Percentiles rank a stretch among this genome's conserved stretches.
phyloP scores from a whole-genome alignment of 2,797 vertebrate species.

The Dromococcyx pavoninus region DNA sequence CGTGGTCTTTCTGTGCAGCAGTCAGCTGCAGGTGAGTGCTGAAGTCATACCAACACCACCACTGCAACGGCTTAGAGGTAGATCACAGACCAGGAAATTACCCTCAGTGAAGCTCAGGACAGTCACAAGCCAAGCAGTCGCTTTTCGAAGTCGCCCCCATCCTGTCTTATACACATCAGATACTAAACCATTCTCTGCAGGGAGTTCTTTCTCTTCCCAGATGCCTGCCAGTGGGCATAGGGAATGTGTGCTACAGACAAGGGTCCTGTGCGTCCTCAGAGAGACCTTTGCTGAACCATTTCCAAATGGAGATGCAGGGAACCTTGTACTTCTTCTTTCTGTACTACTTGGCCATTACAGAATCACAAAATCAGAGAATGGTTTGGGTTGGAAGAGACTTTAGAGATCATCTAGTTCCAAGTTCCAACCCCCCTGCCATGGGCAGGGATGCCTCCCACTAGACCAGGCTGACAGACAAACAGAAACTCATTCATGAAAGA shows the following conservation, averaged over 20 bases:
- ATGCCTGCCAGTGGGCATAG: neutral
- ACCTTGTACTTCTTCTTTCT: neutral
- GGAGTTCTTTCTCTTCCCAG: neutral
- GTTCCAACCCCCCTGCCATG: no score
- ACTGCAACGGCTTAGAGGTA: fast-evolving
- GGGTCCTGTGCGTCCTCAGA: neutral
- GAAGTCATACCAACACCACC: neutral
- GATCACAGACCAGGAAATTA: neutral
- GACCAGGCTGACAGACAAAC: neutral
- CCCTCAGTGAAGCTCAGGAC: neutral
- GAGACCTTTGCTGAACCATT: neutral
- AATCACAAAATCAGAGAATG: no score
- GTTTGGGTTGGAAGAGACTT: no score
- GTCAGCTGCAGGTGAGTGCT: fast-evolving
- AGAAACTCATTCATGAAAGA: neutral
- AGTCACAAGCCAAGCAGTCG: neutral
- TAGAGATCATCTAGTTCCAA: no score
- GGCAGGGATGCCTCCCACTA: no score
- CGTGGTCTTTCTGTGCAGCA: fast-evolving
- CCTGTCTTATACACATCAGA: neutral
- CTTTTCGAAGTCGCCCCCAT: neutral
- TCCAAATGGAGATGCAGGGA: neutral
- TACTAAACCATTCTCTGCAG: neutral
- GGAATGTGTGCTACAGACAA: fast-evolving
- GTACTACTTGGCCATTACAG: neutral